Evolutionary conservation across 2,888 invertebrate species (phyloP).

Genomic region (Hydroisotoma schaefferi): DNA sequence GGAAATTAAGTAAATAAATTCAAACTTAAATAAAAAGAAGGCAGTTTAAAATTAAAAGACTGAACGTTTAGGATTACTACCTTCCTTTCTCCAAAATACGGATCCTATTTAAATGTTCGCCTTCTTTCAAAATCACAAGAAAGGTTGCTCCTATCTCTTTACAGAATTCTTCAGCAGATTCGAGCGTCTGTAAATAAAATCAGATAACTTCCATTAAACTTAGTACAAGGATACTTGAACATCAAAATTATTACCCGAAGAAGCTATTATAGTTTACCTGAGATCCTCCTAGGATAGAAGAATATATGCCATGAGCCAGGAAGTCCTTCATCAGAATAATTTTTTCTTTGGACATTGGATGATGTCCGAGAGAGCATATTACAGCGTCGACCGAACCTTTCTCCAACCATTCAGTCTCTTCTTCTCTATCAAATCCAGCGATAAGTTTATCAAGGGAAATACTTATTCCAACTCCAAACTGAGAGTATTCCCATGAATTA

Average conservation of each 20-base stretch:
- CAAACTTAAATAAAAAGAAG: neutral
- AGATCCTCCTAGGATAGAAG: constrained; percentile 60
- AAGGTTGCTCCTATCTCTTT: constrained; percentile 62
- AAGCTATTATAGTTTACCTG: constrained; percentile 51
- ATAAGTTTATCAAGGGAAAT: constrained; percentile 71
- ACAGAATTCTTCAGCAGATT: constrained; percentile 65
- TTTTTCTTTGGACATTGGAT: constrained; percentile 56
- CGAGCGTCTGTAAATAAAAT: constrained; percentile 54
- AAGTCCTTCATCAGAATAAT: constrained; percentile 61
- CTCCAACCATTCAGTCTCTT: constrained; percentile 53
- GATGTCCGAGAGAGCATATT: constrained; percentile 63
- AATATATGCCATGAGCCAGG: constrained; percentile 68
- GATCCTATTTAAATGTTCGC: constrained; percentile 58
- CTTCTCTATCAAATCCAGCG: constrained; percentile 39
- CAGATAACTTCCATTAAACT: constrained; percentile 11
- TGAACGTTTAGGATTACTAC: constrained; percentile 49
- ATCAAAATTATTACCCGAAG: too few relatives aligned
- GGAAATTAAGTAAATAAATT: too few relatives aligned
- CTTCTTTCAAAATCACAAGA: constrained; percentile 63
- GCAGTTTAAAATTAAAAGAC: neutral
- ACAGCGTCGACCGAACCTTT: constrained; percentile 61
- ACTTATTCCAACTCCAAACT: constrained; percentile 75
- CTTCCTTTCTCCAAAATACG: constrained; percentile 63
- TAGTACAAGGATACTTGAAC: constrained; percentile 5
- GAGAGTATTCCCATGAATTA: constrained; percentile 51